A percentile compares a stretch with the other conserved stretches of the same genome.
Conservation (phyloP, 2,888 invertebrate genomes). For the Tanytarsus gracilentus region DNA sequence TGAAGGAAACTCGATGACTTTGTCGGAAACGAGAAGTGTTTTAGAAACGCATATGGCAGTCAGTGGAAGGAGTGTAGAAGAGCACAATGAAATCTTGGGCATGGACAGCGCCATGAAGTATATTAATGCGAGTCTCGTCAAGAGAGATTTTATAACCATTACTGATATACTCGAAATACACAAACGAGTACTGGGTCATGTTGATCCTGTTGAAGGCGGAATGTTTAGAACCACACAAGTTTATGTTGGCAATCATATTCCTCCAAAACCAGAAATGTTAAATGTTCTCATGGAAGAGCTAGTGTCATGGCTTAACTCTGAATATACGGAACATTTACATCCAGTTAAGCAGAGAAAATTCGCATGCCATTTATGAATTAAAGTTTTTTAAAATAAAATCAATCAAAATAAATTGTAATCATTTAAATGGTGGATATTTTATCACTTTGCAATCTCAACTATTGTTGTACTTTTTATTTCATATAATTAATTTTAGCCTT, state of each 20-base stretch:
- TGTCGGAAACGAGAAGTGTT: constrained; percentile 83
- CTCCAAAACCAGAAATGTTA: constrained; percentile 78
- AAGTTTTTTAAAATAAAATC: too few species aligned
- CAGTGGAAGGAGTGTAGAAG: constrained; percentile 84
- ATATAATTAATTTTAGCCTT: too few species aligned
- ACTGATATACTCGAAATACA: constrained; percentile 89
- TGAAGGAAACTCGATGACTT: constrained; percentile 94
- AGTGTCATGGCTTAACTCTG: constrained; percentile 87
- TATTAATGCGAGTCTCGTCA: constrained; percentile 63
- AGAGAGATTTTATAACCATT: constrained; percentile 63
- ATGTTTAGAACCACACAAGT: constrained; percentile 81
- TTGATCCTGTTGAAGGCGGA: constrained; percentile 88
- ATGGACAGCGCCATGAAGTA: constrained; percentile 92
- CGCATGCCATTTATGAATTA: constrained; percentile 94
- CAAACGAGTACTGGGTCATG: constrained; percentile 83
- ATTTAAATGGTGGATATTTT: too few species aligned
- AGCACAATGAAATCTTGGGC: constrained; percentile 94
- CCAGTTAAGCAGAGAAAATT: constrained; percentile 87
- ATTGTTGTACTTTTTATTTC: too few species aligned
- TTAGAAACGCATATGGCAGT: constrained; percentile 84
- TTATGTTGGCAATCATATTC: constrained; percentile 90
- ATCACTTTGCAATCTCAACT: too few species aligned
- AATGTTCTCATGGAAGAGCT: constrained; percentile 76
- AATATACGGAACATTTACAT: constrained; percentile 74
- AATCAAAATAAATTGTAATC: too few species aligned